Conservation (phyloP, 2,113 vertebrate species). For the Choloepus hoffmanni region DNA sequence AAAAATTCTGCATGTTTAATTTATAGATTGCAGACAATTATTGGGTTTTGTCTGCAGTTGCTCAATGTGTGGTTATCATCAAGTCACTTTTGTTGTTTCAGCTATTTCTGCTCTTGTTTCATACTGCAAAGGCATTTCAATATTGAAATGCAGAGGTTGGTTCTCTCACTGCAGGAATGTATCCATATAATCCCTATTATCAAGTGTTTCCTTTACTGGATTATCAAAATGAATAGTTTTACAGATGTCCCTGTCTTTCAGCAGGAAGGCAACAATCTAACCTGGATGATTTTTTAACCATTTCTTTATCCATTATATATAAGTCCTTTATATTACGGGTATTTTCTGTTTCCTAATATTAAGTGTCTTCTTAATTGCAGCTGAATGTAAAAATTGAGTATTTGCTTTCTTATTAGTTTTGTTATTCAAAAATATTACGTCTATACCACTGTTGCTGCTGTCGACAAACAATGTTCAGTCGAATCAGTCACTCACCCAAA, state of each 20-base stretch:
- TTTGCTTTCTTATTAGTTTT: neutral
- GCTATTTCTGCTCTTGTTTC: neutral
- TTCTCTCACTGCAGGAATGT: neutral
- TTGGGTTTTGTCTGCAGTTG: neutral
- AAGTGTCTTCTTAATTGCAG: neutral
- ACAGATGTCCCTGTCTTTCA: neutral
- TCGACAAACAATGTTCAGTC: neutral
- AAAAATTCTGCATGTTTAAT: neutral
- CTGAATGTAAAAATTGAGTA: neutral
- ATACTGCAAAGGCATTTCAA: neutral
- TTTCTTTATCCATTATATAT: neutral
- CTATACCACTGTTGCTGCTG: neutral
- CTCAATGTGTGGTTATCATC: neutral
- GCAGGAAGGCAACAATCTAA: neutral
- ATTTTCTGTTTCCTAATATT: neutral
- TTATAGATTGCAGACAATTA: neutral
- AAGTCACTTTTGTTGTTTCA: neutral
- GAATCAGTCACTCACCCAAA: neutral
- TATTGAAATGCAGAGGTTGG: neutral
- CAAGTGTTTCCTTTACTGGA: neutral
- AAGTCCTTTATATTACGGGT: neutral
- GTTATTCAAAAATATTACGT: neutral
- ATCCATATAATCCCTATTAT: neutral
- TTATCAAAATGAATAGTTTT: neutral
- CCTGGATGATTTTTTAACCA: neutral